Percentiles rank a stretch among this genome's conserved stretches.
Conservation (phyloP, 2,113 vertebrate species). For the Charadrius vociferus region DNA sequence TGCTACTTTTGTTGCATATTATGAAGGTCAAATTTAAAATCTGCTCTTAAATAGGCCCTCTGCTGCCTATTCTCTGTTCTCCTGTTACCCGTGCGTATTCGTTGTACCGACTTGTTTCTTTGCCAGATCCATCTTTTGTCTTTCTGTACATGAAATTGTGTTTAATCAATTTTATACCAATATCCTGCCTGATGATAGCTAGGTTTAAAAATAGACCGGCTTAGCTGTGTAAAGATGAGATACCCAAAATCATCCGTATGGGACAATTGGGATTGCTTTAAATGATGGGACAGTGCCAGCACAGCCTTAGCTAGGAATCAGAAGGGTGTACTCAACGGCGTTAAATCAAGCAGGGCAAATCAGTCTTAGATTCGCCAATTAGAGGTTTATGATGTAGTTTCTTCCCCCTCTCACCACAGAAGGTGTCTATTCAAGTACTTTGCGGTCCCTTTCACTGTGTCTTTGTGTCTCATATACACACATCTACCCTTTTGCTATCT, state of each 20-base stretch:
- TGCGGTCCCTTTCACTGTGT: rapidly evolving
- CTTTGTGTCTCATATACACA: not conserved
- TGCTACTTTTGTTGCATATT: not conserved
- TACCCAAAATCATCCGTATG: not conserved
- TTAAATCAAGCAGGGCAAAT: not conserved
- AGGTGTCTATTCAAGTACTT: not conserved
- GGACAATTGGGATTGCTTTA: not conserved
- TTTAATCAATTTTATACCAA: not conserved
- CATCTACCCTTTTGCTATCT: not conserved
- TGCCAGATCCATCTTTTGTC: not conserved
- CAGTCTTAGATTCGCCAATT: not conserved
- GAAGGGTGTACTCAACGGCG: not conserved
- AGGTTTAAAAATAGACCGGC: not conserved
- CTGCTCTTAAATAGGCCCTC: not conserved
- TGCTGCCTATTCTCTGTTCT: not conserved
- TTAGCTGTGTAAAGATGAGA: not conserved
- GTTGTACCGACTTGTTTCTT: not conserved
- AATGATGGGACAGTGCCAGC: not conserved
- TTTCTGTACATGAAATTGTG: not conserved
- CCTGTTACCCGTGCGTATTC: not conserved
- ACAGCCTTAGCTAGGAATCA: not conserved
- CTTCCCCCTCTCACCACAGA: not conserved
- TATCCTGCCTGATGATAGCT: not conserved
- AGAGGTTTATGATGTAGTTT: not conserved
- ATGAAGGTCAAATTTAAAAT: not conserved